A percentile compares a stretch with the other conserved stretches of the same genome.
Conservation (phyloP, 2,888 invertebrate genomes). For the Troides helena region DNA sequence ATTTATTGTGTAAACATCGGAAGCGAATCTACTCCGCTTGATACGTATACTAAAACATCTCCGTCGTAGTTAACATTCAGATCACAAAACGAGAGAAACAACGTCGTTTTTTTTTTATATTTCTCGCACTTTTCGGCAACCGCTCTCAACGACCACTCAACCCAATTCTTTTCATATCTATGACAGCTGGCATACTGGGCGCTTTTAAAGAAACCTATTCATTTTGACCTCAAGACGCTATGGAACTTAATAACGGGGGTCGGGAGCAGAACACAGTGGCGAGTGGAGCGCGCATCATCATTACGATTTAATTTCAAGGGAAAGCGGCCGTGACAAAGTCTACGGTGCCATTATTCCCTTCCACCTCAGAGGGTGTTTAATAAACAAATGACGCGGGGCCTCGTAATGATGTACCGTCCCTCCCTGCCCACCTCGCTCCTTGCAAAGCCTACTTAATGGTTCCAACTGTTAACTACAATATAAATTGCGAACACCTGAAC, state of each 20-base stretch:
- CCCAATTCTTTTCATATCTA: constrained; percentile 69
- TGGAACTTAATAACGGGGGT: constrained; percentile 68
- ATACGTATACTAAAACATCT: constrained; percentile 12
- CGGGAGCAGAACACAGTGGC: constrained; percentile 59
- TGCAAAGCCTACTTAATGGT: constrained; percentile 62
- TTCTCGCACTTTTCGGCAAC: constrained; percentile 39
- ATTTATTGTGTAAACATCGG: constrained; percentile 20
- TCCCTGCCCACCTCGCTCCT: constrained; percentile 51
- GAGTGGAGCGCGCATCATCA: constrained; percentile 71
- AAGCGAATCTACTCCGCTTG: constrained; percentile 11
- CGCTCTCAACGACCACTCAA: constrained; percentile 54
- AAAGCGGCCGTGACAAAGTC: constrained; percentile 76
- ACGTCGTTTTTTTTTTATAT: constrained; percentile 30
- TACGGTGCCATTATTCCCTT: constrained; percentile 73
- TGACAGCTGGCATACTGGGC: constrained; percentile 67
- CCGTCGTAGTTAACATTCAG: constrained; percentile 27
- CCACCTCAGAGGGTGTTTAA: constrained; percentile 76
- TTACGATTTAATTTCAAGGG: constrained; percentile 77
- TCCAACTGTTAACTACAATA: constrained; percentile 38
- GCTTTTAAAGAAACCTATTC: constrained; percentile 73
- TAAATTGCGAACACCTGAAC: constrained; percentile 33
- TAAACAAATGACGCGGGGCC: constrained; percentile 77
- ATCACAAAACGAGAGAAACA: constrained; percentile 34
- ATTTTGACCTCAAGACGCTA: constrained; percentile 74
- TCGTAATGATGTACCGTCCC: constrained; percentile 65